These are phyloP conservation scores for Drosophila robusta DNA, from an alignment of 2,888 invertebrate genomes.

Conservation along the genomic window DNA sequence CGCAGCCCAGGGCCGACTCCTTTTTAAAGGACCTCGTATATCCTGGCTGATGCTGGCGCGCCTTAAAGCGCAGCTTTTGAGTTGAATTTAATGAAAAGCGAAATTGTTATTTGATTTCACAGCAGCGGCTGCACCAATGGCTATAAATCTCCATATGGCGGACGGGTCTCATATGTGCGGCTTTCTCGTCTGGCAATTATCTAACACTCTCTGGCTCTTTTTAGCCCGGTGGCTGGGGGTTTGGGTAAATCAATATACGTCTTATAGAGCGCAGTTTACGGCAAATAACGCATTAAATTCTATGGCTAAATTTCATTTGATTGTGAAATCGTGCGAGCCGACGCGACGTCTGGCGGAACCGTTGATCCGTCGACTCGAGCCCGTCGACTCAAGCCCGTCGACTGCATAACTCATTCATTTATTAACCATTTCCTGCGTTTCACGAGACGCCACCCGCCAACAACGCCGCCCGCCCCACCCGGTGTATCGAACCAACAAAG, in stretches of 20 bases:
- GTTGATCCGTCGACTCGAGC: conserved; percentile 36
- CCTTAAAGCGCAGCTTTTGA: conserved; percentile 58
- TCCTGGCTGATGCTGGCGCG: conserved; percentile 11
- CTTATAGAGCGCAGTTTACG: conserved; percentile 60
- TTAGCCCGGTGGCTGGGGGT: background rate
- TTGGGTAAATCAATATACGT: conserved; percentile 69
- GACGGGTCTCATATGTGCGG: conserved; percentile 46
- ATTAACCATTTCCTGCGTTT: conserved; percentile 72
- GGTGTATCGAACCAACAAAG: conserved; percentile 75
- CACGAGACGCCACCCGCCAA: conserved; percentile 9
- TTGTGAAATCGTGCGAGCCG: conserved; percentile 60
- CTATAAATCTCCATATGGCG: conserved; percentile 73
- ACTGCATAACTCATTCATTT: conserved; percentile 76
- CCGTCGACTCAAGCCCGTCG: conserved; percentile 43
- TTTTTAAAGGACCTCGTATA: conserved; percentile 12
- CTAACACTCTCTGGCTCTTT: conserved; percentile 33
- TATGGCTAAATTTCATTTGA: conserved; percentile 79
- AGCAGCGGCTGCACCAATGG: conserved; percentile 36
- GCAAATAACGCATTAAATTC: conserved; percentile 77
- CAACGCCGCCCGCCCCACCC: background rate
- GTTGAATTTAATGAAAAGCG: conserved; percentile 71
- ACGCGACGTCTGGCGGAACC: conserved; percentile 35
- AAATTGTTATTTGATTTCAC: conserved; percentile 72
- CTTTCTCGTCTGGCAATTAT: conserved; percentile 64
- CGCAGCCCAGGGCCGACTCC: conserved; percentile 13